Conservation (phyloP, 2,888 invertebrate genomes). For the Darwinula stevensoni region DNA sequence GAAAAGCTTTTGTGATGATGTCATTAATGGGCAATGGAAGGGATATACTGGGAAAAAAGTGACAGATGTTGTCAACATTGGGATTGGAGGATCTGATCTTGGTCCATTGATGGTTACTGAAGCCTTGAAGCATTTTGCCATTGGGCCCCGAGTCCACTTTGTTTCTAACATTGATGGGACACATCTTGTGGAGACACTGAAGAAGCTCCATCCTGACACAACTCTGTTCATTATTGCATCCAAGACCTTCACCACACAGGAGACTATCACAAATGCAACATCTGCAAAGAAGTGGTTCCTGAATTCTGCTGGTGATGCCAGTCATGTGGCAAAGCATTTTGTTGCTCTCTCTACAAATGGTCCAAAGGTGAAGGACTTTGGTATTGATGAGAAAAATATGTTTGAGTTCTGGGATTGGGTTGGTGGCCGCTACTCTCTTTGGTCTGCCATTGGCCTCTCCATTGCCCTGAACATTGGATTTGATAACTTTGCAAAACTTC, state of each 20-base stretch:
- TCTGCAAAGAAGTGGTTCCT: constrained; percentile 95
- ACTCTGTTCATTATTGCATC: constrained; percentile 94
- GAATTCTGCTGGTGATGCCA: constrained; percentile 50
- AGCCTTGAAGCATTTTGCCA: constrained; percentile 65
- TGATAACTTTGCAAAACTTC: constrained; percentile 69
- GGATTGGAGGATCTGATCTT: constrained; percentile 95
- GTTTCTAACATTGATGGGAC: constrained; percentile 99
- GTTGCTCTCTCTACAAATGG: constrained; percentile 90
- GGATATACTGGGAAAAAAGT: constrained; percentile 73
- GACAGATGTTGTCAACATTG: constrained; percentile 93
- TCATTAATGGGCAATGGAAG: constrained; percentile 26
- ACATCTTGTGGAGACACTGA: constrained; percentile 74
- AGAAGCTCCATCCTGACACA: constrained; percentile 65
- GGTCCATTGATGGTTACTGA: constrained; percentile 98
- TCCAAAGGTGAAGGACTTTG: constrained; percentile 80
- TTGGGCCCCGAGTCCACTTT: constrained; percentile 67
- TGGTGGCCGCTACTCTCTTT: constrained; percentile 83
- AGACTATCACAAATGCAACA: constrained; percentile 94
- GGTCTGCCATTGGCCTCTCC: constrained; percentile 97
- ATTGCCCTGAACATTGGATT: constrained; percentile 77
- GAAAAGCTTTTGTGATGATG: constrained; percentile 57
- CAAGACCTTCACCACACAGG: constrained; percentile 93
- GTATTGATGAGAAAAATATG: constrained; percentile 90
- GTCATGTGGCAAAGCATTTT: constrained; percentile 80
- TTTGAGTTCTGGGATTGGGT: constrained; percentile 99